Conservation (phyloP, 2,888 invertebrate genomes). For the Monopis laevigella region DNA sequence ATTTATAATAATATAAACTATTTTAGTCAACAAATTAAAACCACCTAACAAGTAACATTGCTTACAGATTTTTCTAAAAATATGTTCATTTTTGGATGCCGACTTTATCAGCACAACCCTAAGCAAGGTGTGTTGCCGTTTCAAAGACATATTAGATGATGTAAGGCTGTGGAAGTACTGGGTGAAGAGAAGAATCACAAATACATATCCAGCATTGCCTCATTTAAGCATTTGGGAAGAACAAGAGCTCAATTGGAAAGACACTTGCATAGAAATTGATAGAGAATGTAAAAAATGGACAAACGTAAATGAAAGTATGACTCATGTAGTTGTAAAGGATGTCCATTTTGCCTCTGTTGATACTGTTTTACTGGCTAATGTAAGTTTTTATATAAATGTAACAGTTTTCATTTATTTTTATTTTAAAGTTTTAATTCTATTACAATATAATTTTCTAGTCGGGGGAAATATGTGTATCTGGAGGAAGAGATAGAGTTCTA, state of each 20-base stretch:
- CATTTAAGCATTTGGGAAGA: constrained; percentile 41
- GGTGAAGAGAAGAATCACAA: constrained; percentile 33
- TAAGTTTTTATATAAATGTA: constrained; percentile 30
- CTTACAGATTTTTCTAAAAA: constrained; percentile 68
- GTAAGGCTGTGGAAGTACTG: constrained; percentile 65
- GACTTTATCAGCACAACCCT: constrained; percentile 60
- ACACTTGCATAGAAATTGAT: constrained; percentile 69
- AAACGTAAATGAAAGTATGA: constrained; percentile 46
- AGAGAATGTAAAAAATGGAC: constrained; percentile 66
- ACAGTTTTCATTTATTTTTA: neutral
- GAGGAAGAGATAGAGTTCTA: constrained; percentile 67
- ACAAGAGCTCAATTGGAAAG: constrained; percentile 59
- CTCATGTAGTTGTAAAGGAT: constrained; percentile 56
- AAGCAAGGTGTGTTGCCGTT: constrained; percentile 63
- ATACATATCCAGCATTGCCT: constrained; percentile 44
- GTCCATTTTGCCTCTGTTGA: constrained; percentile 69
- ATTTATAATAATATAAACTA: too few relatives aligned
- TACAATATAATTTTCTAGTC: too few relatives aligned
- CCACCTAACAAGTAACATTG: too few relatives aligned
- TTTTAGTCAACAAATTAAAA: too few relatives aligned
- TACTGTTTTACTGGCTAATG: constrained; percentile 64
- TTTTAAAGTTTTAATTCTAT: too few relatives aligned
- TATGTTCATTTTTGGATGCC: constrained; percentile 68
- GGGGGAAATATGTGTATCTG: constrained; percentile 62
- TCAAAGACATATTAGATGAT: constrained; percentile 64